Base-by-base conservation (phyloP, 1,140 invertebrate species). In the Dendrolimus punctatus region DNA sequence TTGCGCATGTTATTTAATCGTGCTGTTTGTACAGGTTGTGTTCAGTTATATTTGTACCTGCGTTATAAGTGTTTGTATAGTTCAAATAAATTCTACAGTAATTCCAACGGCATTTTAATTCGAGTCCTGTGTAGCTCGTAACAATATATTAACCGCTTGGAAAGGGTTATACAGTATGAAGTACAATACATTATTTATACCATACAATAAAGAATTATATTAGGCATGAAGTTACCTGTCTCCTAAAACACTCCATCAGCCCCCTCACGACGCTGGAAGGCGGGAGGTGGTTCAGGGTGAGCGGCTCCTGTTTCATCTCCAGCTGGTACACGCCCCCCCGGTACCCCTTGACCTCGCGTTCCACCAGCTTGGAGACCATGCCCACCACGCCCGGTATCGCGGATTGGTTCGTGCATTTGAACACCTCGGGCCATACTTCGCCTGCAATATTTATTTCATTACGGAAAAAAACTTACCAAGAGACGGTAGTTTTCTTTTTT, bases 381-480 rank as follows among this genome's bases (percentile, higher is more conserved):
- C 60, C 48, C 9, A 67, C 51, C 0, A 83, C 73, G 0, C 76
- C 76, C 0, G 9, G 5, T 2, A 86, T 46, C 0, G 75, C 73
- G 0, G 52, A 56, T 37, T 75, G 74, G 52, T 78, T 80, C 4
- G 74, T 79, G 45, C 73, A 79, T 8, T 69, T 82, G 61, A 73
- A 86, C 40, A 86, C 68, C 51, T 85, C 81, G 2, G 76, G 66
- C 85, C 85, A 87, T 6, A 85, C 61, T 53, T 85, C 81, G 54
- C 81, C 85, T 87, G 43, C 7, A 47, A 55, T 23, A 23, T 23
- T 23, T 23, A 23, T 23, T 23, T 23, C 23, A 23, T 23, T 23
- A 23, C 1, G 41, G 8, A 49, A 55, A 3, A 38, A n/a, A 5
- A 53, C n/a, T 9, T 45, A 8, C 6, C n/a, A n/a, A n/a, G 6